Base-by-base conservation (phyloP, 2,888 invertebrate genomes). In the Incurvaria masculella region DNA sequence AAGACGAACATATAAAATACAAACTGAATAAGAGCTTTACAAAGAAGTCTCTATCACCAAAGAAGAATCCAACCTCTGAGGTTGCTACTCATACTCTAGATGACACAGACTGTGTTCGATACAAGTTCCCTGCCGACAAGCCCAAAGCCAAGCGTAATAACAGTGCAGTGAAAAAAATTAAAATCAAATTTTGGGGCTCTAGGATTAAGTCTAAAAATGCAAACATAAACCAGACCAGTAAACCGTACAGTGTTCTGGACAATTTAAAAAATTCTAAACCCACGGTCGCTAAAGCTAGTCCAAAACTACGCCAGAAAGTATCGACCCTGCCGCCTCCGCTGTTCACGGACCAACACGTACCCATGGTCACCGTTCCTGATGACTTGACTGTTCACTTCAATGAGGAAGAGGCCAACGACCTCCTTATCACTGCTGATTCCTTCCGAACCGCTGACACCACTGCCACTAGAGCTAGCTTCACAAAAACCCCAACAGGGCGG, bases 281-380 rank as follows among this genome's bases (percentile, higher is more conserved):
- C 21, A 20, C 14, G 16, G 10, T 42, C n/a, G 5, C 42, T 2
- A 47, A 53, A 16, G 68, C 73, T 0, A 78, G 33, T 11, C 33
- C 33, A 33, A 33, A 72, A 58, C 71, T 76, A 0, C 61, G 69
- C 4, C 78, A 78, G 57, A 66, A 63, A 44, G 76, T 78, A 14
- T 76, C 76, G 45, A 75, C 76, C 53, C 60, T 78, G 5, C 78
- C 76, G 0, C 69, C 75, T 4, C 76, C 78, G 4, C 53, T 73
- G 17, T 75, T 76, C 55, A 68, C 67, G 26, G 78, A 76, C 4
- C 71, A 75, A 49, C 74, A 76, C 63, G 63, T 72, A 38, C 78
- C 78, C 1, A 78, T 78, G 78, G 73, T 78, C 1, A 73, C 78
- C 0, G 78, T 78, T 2, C 78, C 78, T 1, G 78, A 78, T 65